Evolutionary conservation across 2,888 invertebrate species (phyloP).

Genomic region (Meteorus cinctellus): DNA sequence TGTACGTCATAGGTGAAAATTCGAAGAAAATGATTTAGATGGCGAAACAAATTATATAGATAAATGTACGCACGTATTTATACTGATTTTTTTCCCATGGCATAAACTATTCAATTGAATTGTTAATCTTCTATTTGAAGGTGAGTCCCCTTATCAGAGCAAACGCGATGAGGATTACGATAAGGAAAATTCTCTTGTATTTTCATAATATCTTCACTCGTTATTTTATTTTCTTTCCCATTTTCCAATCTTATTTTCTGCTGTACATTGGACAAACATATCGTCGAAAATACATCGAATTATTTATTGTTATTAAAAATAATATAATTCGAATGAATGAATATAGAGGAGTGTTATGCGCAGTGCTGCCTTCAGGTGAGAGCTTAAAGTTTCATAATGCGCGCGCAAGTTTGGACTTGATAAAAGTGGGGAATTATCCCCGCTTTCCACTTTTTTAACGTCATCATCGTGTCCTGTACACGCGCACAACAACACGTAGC

Average conservation of each 20-base stretch:
- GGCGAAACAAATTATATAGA: neutral
- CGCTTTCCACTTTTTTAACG: neutral
- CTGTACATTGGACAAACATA: neutral
- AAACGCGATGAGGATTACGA: neutral
- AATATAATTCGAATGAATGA: neutral
- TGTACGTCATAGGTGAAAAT: too few species aligned
- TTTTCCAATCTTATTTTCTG: neutral
- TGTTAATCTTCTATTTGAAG: neutral
- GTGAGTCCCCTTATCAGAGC: neutral
- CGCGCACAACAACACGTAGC: neutral
- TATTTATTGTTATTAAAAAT: neutral
- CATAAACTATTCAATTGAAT: neutral
- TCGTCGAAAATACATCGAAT: neutral
- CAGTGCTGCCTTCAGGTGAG: constrained; percentile 2
- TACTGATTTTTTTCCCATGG: neutral
- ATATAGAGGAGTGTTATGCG: neutral
- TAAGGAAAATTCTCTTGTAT: neutral
- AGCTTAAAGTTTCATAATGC: neutral
- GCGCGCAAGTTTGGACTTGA: neutral
- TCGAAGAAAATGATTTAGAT: too few species aligned
- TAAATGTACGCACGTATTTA: neutral
- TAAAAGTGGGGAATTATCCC: neutral
- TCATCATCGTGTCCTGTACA: neutral
- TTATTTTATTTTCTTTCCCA: neutral
- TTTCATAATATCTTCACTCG: neutral